Conservation (phyloP, 2,888 invertebrate species). For the Eupithecia dodoneata region DNA sequence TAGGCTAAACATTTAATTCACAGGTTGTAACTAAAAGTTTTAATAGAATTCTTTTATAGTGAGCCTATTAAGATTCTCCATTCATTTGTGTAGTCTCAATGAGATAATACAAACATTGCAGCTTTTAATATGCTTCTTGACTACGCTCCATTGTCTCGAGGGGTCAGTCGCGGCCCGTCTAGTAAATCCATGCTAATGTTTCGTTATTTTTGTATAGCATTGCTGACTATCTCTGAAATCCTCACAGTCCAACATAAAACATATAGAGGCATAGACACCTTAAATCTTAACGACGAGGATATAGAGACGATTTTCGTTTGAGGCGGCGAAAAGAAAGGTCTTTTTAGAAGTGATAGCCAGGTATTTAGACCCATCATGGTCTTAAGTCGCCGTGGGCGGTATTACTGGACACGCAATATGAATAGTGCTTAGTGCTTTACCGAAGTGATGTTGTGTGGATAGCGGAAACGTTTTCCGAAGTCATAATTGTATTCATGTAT, state of each 20-base stretch:
- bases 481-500: constrained; percentile 56
- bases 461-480: constrained; percentile 58
- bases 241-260: constrained; percentile 1
- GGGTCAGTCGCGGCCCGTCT: constrained; percentile 54
- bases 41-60: not conserved
- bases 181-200: constrained; percentile 76
- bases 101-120: constrained; percentile 19
- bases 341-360: constrained; percentile 16
- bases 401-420: constrained; percentile 77
- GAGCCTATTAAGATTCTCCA: constrained; percentile 2
- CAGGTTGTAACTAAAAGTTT: not conserved
- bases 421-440: constrained; percentile 63
- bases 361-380: constrained; percentile 36
- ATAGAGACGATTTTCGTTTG: constrained; percentile 21
- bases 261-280: not conserved
- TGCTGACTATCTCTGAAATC: constrained; percentile 1
- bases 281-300: not conserved
- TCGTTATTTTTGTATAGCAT: constrained; percentile 71
- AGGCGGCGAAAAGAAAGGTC: constrained; percentile 10
- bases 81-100: constrained; percentile 19
- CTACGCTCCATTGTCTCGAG: constrained; percentile 45
- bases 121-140: constrained; percentile 26
- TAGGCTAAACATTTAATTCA: not conserved
- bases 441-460: constrained; percentile 58
- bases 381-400: constrained; percentile 72